A percentile compares a stretch with the other conserved stretches of the same genome.
Evolutionary conservation across 2,113 vertebrate genomes (phyloP).

Genomic region (Oreotrochilus melanogaster): DNA sequence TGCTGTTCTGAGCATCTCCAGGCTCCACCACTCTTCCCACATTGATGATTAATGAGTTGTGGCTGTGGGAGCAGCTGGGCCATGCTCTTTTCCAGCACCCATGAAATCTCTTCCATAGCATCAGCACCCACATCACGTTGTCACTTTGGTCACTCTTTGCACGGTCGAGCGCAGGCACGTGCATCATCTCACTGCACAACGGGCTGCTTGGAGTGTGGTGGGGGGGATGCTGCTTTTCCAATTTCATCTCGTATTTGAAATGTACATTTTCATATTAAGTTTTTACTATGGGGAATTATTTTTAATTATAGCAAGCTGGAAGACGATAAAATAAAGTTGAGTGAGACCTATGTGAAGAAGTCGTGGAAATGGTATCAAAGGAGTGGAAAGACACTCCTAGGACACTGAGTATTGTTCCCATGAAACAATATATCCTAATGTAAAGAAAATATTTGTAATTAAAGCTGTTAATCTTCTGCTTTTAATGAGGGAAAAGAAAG

Average conservation of each 20-base stretch:
- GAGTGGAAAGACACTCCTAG: constrained; percentile 50
- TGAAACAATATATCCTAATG: constrained; percentile 41
- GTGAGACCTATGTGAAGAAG: constrained; percentile 57
- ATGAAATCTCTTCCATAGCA: rapidly evolving
- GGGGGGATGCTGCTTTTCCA: neutral
- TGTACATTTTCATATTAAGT: constrained; percentile 56
- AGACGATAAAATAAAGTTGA: constrained; percentile 56
- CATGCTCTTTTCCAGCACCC: neutral
- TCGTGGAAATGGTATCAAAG: constrained; percentile 49
- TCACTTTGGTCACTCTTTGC: neutral
- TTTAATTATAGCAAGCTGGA: constrained; percentile 66
- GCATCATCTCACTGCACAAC: rapidly evolving
- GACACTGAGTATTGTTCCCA: constrained; percentile 37
- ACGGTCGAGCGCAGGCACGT: rapidly evolving
- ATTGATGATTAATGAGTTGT: neutral
- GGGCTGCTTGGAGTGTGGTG: neutral
- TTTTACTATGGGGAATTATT: constrained; percentile 54
- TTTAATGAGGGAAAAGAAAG: constrained; percentile 19
- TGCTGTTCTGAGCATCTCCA: neutral
- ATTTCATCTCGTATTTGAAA: constrained; percentile 43
- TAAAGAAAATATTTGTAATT: constrained; percentile 66
- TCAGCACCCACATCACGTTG: rapidly evolving
- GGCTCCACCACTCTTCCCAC: neutral
- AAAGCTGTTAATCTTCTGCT: constrained; percentile 64
- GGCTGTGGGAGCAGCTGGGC: neutral